Base-by-base conservation (phyloP, 2,888 invertebrate genomes). In the Bellardia pandia region DNA sequence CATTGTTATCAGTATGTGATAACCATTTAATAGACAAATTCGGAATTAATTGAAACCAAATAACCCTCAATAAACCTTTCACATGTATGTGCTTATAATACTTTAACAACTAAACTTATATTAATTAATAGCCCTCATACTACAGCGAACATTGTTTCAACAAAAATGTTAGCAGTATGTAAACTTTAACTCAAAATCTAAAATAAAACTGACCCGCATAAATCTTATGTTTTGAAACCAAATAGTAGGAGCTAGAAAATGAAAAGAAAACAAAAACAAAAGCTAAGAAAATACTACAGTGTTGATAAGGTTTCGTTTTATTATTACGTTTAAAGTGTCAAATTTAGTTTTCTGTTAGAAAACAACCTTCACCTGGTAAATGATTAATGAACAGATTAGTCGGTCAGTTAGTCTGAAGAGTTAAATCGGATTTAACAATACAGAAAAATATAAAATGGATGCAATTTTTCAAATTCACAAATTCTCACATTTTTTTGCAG, bases 331-430 rank as follows among this genome's bases (percentile, higher is more conserved):
- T 76, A 66, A 42, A 66, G 64, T 77, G 68, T 68, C 58, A 58
- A 30, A 56, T 16, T 9, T 30, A 51, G 33, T 23, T 33, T 62
- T 75, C 16, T 30, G 40, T 40, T 58, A 30, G 30, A 56, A 60
- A 14, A 33, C 33, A 68, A 68, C 77, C 77, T 77, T 77, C 66
- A 77, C 45, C 68, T 45, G 58, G 9, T n/a, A 8, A 58, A 56
- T 58, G 77, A 68, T 79, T 79, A 71, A 79, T 79, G 51, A 71
- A 14, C 14, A 40, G 13, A 69, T 69, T 14, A 60, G 30, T 60
- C 60, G 60, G 30, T 60, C 60, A 60, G 9, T 56, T 56, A 56
- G 23, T 23, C 14, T 13, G 13, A 3, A 2, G 33, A 2, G 6
- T 1, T 51, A n/a, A 51, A 11, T 9, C 37, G 1, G 56, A 16